phyloP scores from a whole-genome alignment of 2,888 invertebrate species.

The Caenorhabditis sp. region DNA sequence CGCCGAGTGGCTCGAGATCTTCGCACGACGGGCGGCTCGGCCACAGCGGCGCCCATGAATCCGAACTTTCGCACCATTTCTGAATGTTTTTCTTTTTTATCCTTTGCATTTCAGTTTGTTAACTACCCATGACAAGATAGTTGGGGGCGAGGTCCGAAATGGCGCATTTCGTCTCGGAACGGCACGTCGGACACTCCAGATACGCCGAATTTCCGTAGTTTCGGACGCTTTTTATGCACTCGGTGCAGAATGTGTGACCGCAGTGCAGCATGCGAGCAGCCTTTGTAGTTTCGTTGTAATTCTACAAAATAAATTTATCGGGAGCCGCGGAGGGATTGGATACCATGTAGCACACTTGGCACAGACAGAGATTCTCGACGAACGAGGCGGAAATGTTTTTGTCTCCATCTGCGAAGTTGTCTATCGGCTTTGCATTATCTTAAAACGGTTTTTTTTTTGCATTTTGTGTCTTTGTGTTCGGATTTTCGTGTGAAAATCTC shows the following conservation, averaged over 20 bases:
- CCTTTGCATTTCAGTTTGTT: no score
- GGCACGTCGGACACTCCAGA: conserved; percentile 39
- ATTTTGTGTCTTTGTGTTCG: not conserved
- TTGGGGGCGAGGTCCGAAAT: conserved; percentile 6
- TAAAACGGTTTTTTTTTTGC: no score
- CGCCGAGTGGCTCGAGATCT: not conserved
- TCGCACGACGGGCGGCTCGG: not conserved
- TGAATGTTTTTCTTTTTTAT: no score
- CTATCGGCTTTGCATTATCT: not conserved
- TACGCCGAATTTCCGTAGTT: conserved; percentile 29
- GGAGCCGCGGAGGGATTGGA: no score
- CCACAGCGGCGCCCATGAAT: conserved; percentile 9
- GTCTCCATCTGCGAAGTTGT: not conserved
- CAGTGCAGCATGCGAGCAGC: conserved; percentile 30
- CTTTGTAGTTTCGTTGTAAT: conserved; percentile 34
- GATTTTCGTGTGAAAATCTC: no score
- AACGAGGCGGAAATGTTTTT: not conserved
- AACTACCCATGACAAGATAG: conserved; percentile 31
- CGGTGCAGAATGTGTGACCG: conserved; percentile 39
- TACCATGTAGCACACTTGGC: conserved; percentile 36
- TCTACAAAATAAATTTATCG: conserved; percentile 2
- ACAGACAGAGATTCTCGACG: conserved; percentile 12
- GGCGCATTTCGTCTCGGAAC: conserved; percentile 22
- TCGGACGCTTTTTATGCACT: conserved; percentile 23
- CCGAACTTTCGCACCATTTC: conserved; percentile 27